Evolutionary conservation across 2,797 vertebrate genomes (phyloP).

Genomic region (Distichodus sexfasciatus): DNA sequence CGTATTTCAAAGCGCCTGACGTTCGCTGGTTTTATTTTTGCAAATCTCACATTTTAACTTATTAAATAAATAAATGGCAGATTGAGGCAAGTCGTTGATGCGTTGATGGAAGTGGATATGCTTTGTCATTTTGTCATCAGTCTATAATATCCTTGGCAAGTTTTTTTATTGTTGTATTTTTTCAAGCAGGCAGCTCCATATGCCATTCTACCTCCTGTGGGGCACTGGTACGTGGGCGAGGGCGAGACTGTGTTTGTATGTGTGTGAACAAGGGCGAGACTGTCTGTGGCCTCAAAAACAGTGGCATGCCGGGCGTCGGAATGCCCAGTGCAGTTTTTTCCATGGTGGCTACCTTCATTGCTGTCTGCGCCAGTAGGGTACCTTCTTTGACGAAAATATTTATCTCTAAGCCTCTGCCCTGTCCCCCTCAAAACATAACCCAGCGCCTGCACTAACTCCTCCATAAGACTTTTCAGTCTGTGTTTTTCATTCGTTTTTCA

Average conservation of each 20-base stretch:
- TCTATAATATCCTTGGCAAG: slow-evolving; percentile 26
- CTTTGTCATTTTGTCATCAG: neutral
- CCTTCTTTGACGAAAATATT: neutral
- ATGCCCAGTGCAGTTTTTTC: slow-evolving; percentile 65
- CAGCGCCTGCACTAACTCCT: neutral
- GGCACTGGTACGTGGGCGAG: neutral
- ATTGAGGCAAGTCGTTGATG: neutral
- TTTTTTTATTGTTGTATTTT: slow-evolving; percentile 28
- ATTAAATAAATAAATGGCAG: neutral
- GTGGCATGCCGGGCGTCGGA: slow-evolving; percentile 73
- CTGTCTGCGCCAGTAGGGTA: slow-evolving; percentile 14
- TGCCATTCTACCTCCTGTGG: slow-evolving; percentile 25
- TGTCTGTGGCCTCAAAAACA: slow-evolving; percentile 68
- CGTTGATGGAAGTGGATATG: neutral
- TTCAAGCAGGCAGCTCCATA: slow-evolving; percentile 31
- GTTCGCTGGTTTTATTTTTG: slow-evolving; percentile 10
- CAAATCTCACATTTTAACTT: slow-evolving; percentile 23
- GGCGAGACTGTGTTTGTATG: neutral
- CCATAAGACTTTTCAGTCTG: too few species aligned
- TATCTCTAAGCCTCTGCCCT: neutral
- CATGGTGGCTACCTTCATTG: slow-evolving; percentile 68
- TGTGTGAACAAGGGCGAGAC: slow-evolving; percentile 56
- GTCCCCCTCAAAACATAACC: neutral
- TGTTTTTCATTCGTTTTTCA: too few species aligned
- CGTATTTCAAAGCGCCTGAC: slow-evolving; percentile 19